Conservation (phyloP, 2,113 vertebrate genomes). For the Dunckerocampus dactyliophorus region DNA sequence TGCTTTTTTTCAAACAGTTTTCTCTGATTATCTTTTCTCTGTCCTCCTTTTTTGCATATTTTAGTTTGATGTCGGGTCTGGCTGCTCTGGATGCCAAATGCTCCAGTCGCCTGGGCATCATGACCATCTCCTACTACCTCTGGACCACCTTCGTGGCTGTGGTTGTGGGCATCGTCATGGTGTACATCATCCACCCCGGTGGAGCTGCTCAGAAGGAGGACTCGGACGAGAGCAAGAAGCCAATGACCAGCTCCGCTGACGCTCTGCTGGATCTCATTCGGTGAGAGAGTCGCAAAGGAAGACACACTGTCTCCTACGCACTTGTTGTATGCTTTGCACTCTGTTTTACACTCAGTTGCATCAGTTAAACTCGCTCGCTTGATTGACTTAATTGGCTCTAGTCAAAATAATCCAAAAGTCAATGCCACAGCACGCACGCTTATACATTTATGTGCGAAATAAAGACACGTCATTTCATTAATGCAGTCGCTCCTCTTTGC, state of each 20-base stretch:
- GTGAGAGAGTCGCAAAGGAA: constrained; percentile 62
- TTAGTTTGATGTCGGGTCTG: constrained; percentile 93
- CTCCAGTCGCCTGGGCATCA: constrained; percentile 91
- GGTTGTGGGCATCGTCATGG: constrained; percentile 94
- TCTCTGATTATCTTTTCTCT: background rate
- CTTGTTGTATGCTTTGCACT: no score
- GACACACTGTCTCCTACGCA: no score
- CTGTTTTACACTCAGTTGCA: no score
- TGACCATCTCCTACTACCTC: constrained; percentile 96
- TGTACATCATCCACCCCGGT: constrained; percentile 92
- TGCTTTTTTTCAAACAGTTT: background rate
- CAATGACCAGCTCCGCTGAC: constrained; percentile 94
- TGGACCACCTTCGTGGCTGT: constrained; percentile 98
- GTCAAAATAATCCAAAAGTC: no score
- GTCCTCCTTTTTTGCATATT: constrained; percentile 12
- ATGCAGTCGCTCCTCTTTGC: no score
- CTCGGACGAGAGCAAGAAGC: constrained; percentile 84
- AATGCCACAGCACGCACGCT: no score
- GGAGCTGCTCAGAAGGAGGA: constrained; percentile 91
- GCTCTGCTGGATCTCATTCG: constrained; percentile 94
- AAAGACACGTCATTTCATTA: no score
- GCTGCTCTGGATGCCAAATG: constrained; percentile 95
- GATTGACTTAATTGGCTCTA: no score
- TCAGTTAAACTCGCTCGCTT: no score
- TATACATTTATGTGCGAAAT: no score